These are phyloP conservation scores for Dyspetes luteomarginatus DNA, from an alignment of 2,888 invertebrate species.

Conservation along the genomic window DNA sequence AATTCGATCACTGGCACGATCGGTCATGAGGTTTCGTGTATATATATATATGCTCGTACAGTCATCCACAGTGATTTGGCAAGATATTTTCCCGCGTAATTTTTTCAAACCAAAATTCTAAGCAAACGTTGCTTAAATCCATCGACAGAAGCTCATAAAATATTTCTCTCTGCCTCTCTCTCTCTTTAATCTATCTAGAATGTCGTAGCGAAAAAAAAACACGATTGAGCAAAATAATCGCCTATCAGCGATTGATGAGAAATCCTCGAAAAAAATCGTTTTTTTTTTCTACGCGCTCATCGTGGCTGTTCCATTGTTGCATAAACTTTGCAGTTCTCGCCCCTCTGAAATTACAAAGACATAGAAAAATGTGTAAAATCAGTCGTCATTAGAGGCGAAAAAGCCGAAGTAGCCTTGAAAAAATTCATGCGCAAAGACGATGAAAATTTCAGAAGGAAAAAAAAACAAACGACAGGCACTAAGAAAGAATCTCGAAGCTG, in stretches of 20 bases:
- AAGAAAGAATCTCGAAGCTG: conserved; percentile 15
- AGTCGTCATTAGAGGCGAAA: background rate
- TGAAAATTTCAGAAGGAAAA: background rate
- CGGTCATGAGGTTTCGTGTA: conserved; percentile 7
- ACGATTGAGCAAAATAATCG: conserved; percentile 22
- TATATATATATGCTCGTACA: conserved; percentile 18
- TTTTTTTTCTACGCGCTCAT: conserved; percentile 28
- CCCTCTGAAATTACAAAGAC: conserved; percentile 66
- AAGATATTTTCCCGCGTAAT: background rate
- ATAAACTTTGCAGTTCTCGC: conserved; percentile 64
- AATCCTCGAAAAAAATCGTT: conserved; percentile 7
- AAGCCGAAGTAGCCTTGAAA: background rate
- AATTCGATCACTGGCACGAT: conserved; percentile 29
- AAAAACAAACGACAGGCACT: background rate
- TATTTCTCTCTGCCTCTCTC: background rate
- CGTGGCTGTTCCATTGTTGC: conserved; percentile 62
- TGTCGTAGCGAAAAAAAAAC: background rate
- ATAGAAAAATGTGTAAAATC: conserved; percentile 16
- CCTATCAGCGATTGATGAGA: conserved; percentile 10
- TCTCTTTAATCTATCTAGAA: background rate
- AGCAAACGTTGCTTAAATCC: background rate
- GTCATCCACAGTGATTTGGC: conserved; percentile 17
- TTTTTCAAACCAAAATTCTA: background rate
- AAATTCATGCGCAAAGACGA: background rate
- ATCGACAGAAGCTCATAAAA: conserved; percentile 6